phyloP scores from a whole-genome alignment of 2,797 vertebrate genomes.

The Pempheris klunzingeri region DNA sequence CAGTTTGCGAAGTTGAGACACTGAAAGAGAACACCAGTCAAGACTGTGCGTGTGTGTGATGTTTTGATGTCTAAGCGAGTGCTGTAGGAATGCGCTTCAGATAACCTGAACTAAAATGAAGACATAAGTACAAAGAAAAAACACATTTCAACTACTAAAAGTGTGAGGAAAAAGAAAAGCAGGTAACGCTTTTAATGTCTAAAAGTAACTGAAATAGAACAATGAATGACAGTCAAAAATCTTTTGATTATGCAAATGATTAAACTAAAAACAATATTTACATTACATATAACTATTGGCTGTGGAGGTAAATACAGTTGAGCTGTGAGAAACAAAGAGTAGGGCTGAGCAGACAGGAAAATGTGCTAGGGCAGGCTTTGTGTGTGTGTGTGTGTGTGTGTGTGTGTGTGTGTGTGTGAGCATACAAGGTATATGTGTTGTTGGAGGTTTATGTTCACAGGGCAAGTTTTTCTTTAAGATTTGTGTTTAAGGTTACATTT shows the following conservation, averaged over 20 bases:
- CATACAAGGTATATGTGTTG: background rate
- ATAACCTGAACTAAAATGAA: background rate
- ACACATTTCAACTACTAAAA: background rate
- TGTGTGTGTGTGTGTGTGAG: slow-evolving; percentile 1
- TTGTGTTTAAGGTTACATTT: background rate
- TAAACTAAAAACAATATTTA: background rate
- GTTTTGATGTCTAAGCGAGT: background rate
- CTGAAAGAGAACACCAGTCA: slow-evolving; percentile 16
- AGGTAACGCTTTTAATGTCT: background rate
- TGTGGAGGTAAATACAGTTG: slow-evolving; percentile 8
- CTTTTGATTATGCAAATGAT: background rate
- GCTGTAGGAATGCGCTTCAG: background rate
- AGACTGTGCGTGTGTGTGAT: slow-evolving; percentile 2
- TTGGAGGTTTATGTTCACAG: background rate
- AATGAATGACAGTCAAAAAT: slow-evolving; percentile 2
- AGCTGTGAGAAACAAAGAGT: slow-evolving; percentile 16
- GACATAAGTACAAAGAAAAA: slow-evolving; percentile 9
- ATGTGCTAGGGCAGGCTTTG: background rate
- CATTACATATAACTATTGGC: background rate
- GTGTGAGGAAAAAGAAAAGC: background rate
- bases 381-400: background rate
- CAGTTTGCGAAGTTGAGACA: slow-evolving; percentile 27
- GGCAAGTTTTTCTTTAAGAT: background rate
- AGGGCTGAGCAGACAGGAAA: slow-evolving; percentile 7
- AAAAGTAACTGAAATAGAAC: slow-evolving; percentile 9